A percentile compares a stretch with the other conserved stretches of the same genome.
Evolutionary conservation across 2,888 invertebrate genomes (phyloP).

Genomic region (Orthosia gothica): DNA sequence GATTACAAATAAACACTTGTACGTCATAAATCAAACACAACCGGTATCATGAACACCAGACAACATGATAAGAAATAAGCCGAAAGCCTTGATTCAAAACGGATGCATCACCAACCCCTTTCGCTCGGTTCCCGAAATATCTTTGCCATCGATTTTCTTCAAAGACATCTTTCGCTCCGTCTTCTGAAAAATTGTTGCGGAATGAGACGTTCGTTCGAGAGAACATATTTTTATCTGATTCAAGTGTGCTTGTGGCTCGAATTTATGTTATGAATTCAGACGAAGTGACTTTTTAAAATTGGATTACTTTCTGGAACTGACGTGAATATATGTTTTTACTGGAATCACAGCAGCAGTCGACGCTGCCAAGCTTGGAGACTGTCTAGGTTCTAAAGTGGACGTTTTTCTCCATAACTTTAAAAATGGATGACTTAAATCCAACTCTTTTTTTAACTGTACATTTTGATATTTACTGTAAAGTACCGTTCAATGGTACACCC

Average conservation of each 20-base stretch:
- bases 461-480: too few species aligned
- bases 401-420: not conserved
- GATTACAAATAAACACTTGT: not conserved
- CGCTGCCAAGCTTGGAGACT: not conserved
- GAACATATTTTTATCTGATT: conserved; percentile 41
- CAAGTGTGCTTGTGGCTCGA: conserved; percentile 1
- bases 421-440: too few species aligned
- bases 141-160: conserved; percentile 53
- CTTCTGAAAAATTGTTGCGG: conserved; percentile 26
- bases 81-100: conserved; percentile 23
- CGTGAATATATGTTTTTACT: not conserved
- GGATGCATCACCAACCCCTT: conserved; percentile 37
- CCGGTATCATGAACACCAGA: conserved; percentile 6
- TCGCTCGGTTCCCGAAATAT: conserved; percentile 45
- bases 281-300: not conserved
- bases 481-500: too few species aligned
- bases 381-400: too few species aligned
- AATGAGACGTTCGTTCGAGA: conserved; percentile 28
- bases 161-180: not conserved
- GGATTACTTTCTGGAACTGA: not conserved
- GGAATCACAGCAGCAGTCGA: not conserved
- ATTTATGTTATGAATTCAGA: conserved; percentile 23
- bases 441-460: too few species aligned
- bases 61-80: conserved; percentile 12
- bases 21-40: conserved; percentile 14